Evolutionary conservation across 1,140 invertebrate genomes (phyloP).

Genomic region (Tetranychus cinnabarinus): DNA sequence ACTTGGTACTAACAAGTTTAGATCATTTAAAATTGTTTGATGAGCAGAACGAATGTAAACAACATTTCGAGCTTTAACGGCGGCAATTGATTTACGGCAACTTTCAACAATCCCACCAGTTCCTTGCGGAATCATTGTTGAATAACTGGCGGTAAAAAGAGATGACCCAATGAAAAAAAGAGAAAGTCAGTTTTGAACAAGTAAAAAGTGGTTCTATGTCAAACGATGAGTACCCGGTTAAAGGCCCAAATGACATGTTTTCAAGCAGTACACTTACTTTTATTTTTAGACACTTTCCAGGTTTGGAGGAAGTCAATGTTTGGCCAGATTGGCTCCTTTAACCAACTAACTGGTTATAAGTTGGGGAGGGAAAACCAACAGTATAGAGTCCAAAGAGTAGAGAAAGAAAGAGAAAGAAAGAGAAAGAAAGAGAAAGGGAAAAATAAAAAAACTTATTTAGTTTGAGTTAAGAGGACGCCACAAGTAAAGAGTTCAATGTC

Average conservation of each 20-base stretch:
- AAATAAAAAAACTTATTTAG: no score
- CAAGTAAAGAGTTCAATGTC: no score
- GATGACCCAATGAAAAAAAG: not conserved
- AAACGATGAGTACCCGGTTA: no score
- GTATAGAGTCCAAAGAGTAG: not conserved
- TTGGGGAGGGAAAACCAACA: not conserved
- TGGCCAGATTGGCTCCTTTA: no score
- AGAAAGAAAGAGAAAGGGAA: not conserved
- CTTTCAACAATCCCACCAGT: not conserved
- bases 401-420: not conserved
- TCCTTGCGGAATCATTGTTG: not conserved
- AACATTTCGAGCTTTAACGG: not conserved
- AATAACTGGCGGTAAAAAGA: not conserved
- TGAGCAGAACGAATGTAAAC: not conserved
- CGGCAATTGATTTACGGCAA: not conserved
- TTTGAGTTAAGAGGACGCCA: no score
- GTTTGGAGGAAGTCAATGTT: no score
- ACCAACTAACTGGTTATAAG: not conserved
- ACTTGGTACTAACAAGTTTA: conserved; percentile 9
- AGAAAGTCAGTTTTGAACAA: not conserved
- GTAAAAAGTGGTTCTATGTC: not conserved
- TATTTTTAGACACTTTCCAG: no score
- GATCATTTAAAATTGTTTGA: conserved; percentile 1
- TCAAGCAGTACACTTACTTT: no score
- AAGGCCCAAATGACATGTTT: no score